Base-by-base conservation (phyloP, 1,140 invertebrate species). In the Patella vulgata region DNA sequence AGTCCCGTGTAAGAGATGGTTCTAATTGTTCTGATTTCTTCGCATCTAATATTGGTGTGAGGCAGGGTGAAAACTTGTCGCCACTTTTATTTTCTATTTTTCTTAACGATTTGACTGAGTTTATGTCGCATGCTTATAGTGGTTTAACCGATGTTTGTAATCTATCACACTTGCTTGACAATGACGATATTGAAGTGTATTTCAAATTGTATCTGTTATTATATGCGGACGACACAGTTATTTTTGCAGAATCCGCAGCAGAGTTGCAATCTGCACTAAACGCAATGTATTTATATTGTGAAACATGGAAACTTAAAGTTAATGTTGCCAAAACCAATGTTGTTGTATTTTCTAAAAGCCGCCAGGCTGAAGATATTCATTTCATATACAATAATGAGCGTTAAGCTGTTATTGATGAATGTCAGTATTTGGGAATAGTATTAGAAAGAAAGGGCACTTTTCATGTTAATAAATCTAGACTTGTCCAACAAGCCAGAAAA, bases 141-240 rank as follows among this genome's bases (percentile, higher is more conserved):
- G 33, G 33, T 36, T 14, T 36, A 8, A 36, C 5, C 14, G 33
- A 36, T 36, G 33, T 36, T 8, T 36, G 33, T 36, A 5, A 36
- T 36, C 5, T 36, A 8, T 36, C 33, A 8, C 33, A 36, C 14
- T 36, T 36, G 14, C 33, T 36, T 5, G 14, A 8, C 14, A 36
- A 36, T 36, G 33, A 36, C 14, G 33, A 36, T 36, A 36, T 36
- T 36, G 33, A 36, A 36, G 33, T 36, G 5, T 36, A 48, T 25
- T 25, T 67, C 9, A 48, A 60, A 23, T n/a, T 67, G 11, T 62
- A 54, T 59, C 25, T 60, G 33, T 14, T 66, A n/a, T 31, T 66
- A 27, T 70, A 70, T 59, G 68, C 56, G 8, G 68, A 62, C 56
- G 63, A 66, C 31, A 69, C 55, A 27, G 58, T 69, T 31, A 33